Percentiles rank a stretch among this genome's conserved stretches.
Conservation (phyloP, 2,113 vertebrate genomes). For the Odontophorus gujanensis region DNA sequence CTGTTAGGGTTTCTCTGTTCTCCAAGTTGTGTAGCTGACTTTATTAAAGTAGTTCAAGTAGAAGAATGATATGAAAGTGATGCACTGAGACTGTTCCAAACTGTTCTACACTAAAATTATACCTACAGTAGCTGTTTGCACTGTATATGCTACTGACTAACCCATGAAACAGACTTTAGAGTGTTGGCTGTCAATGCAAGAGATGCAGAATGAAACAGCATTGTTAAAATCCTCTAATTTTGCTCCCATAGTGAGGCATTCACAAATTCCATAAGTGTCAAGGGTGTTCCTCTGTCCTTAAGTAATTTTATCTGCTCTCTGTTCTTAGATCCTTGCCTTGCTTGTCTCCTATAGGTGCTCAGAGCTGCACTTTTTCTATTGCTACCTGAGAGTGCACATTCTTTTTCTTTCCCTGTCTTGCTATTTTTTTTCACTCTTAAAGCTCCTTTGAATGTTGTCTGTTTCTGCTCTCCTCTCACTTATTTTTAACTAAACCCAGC, state of each 20-base stretch:
- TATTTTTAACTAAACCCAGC: background rate
- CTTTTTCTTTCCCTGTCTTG: background rate
- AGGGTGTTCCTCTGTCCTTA: conserved; percentile 14
- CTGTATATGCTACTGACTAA: background rate
- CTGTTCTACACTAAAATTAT: background rate
- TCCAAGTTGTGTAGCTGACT: background rate
- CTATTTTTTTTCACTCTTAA: background rate
- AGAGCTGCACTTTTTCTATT: background rate
- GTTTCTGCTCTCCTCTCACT: background rate
- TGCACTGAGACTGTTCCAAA: background rate
- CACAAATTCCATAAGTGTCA: background rate
- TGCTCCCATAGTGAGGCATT: background rate
- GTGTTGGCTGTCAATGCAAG: background rate
- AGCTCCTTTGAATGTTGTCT: background rate
- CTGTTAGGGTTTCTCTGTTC: background rate
- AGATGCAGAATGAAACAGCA: background rate
- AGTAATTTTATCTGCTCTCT: background rate
- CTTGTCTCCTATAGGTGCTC: background rate
- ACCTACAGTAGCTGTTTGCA: background rate
- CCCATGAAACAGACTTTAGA: background rate
- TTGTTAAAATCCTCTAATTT: background rate
- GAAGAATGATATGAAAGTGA: background rate
- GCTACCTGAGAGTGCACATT: background rate
- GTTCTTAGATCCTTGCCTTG: background rate
- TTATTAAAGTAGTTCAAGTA: background rate